Evolutionary conservation across 2,797 vertebrate genomes (phyloP).

Genomic region (Poeciliopsis gracilis): DNA sequence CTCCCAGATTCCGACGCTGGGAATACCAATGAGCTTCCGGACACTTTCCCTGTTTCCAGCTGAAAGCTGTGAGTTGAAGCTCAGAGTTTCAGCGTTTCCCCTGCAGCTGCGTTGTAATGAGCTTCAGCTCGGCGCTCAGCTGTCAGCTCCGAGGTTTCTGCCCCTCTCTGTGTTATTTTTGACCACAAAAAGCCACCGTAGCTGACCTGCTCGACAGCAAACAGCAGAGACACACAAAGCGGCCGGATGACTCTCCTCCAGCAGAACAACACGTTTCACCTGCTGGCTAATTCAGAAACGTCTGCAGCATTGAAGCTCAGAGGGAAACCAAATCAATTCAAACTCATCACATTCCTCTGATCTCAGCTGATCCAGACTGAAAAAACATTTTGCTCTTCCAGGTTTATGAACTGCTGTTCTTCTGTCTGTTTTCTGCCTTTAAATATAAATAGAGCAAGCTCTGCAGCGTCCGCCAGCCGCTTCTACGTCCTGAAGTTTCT

Average conservation of each 20-base stretch:
- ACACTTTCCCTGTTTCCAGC: conserved; percentile 40
- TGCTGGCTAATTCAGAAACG: not conserved
- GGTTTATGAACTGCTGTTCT: not conserved
- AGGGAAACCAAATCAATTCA: not conserved
- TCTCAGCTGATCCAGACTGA: not conserved
- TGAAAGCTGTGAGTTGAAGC: conserved; percentile 20
- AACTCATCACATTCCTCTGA: too few relatives aligned
- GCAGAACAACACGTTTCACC: not conserved
- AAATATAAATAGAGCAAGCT: not conserved
- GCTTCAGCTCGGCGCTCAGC: not conserved
- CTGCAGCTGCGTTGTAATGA: not conserved
- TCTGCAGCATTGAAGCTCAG: not conserved
- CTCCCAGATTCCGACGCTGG: conserved; percentile 24
- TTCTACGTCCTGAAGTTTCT: not conserved
- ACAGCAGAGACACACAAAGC: not conserved
- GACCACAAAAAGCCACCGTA: not conserved
- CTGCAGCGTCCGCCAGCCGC: not conserved
- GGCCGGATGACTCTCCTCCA: not conserved
- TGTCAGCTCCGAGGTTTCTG: not conserved
- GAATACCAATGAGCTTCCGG: conserved; percentile 46
- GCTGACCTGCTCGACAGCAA: not conserved
- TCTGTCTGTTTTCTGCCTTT: not conserved
- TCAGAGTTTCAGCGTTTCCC: conserved; percentile 15
- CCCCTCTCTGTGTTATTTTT: not conserved
- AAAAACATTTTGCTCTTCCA: not conserved